Base-by-base conservation (phyloP, 1,140 invertebrate species). In the Oppia nitens region DNA sequence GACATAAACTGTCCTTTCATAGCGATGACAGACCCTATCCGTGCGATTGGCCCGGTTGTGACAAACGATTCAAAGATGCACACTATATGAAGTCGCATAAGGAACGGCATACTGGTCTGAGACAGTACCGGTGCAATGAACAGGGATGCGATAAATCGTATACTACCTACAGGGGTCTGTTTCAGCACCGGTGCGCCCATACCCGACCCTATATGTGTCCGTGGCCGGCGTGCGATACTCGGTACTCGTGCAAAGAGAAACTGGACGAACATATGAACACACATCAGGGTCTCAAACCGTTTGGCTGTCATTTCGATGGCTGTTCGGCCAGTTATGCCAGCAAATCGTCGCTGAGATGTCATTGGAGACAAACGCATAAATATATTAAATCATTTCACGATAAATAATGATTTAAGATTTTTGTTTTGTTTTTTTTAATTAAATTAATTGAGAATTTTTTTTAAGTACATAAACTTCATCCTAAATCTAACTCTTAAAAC, bases 11-110 rank as follows among this genome's bases (percentile, higher is more conserved):
- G 12, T 25, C 47, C 29, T 45, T 57, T 17, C 56, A 57, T 24
- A 47, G 48, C 27, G 50, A 57, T 23, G 40, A 49, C 14, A 45
- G 56, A 68, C 91, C 91, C 0, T 97, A 94, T 67, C 71, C 70
- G 3, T 92, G 89, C 68, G 85, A 82, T 50, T 96, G 91, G 91
- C 74, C 81, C 2, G 85, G 83, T n/a, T 97, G 92, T 71, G 79
- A 79, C 9, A 95, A 91, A 54, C 60, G 47, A 47, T 53, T 55
- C 52, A 62, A 54, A 48, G 62, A 20, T 57, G 51, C 20, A 53
- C 40, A 47, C 53, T 61, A 53, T 47, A 32, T 20, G 50, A 60
- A 14, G 26, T 25, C 21, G 20, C 63, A 64, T 47, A 53, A 57
- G 47, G n/a, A 54, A 21, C 55, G 61, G 1, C 64, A 64, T 55